phyloP scores from a whole-genome alignment of 2,797 vertebrate genomes.

The Cheirogaleus major region DNA sequence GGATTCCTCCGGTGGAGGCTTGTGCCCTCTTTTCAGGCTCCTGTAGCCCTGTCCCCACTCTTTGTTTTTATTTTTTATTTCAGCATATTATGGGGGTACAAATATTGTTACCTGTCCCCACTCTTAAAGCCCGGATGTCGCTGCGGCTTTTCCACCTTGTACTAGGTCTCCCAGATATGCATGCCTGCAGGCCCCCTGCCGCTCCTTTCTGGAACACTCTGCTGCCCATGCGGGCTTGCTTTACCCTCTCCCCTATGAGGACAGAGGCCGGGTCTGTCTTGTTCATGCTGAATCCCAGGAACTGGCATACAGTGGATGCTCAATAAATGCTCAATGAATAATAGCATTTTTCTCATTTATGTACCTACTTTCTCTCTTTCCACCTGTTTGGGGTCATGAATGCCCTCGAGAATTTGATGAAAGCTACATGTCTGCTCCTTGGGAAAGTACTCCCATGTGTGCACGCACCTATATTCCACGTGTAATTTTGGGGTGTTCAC shows the following conservation, averaged over 20 bases:
- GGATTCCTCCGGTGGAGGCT: not conserved
- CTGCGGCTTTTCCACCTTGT: not conserved
- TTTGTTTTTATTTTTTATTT: no score
- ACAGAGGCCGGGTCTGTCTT: not conserved
- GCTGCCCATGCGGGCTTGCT: not conserved
- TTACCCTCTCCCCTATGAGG: not conserved
- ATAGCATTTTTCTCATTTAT: not conserved
- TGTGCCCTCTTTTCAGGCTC: not conserved
- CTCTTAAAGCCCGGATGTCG: not conserved
- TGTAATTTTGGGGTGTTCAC: not conserved
- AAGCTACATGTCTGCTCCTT: not conserved
- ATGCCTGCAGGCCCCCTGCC: not conserved
- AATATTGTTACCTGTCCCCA: not conserved
- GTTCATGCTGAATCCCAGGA: not conserved
- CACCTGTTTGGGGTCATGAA: not conserved
- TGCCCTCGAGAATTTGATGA: not conserved
- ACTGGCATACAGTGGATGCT: not conserved
- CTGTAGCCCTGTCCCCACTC: not conserved
- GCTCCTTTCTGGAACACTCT: not conserved
- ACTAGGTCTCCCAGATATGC: not conserved
- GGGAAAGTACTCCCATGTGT: not conserved
- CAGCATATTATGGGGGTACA: no score
- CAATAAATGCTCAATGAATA: not conserved
- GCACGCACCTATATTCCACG: not conserved
- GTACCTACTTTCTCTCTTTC: not conserved